Conservation (phyloP, 2,113 vertebrate species). For the Hassar affinis region DNA sequence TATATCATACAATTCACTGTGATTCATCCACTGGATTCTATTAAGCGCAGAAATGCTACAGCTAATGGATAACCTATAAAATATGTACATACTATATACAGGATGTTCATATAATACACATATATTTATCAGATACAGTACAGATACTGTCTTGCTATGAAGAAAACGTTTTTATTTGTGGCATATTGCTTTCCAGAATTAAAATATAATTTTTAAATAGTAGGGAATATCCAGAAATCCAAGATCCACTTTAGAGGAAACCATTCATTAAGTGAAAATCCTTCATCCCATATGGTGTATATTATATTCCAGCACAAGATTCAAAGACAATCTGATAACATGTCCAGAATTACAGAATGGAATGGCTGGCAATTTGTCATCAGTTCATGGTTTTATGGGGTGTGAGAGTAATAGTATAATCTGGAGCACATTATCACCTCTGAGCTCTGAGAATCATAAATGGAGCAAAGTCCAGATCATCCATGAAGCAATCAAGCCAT, state of each 20-base stretch:
- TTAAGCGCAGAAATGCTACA: not conserved
- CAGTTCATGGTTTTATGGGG: slow-evolving; percentile 37
- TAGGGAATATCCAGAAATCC: not conserved
- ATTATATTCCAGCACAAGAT: slow-evolving; percentile 23
- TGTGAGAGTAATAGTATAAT: slow-evolving; percentile 41
- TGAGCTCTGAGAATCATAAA: slow-evolving; percentile 19
- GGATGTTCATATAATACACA: not conserved
- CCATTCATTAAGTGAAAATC: not conserved
- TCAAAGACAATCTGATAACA: slow-evolving; percentile 24
- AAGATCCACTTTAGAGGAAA: not conserved
- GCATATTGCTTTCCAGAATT: not conserved
- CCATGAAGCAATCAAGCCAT: slow-evolving; percentile 26
- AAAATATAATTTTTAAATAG: not conserved
- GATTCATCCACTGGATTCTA: not conserved
- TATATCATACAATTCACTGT: not conserved
- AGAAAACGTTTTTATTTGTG: not conserved
- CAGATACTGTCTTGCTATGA: not conserved
- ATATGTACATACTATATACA: not conserved
- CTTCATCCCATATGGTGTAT: not conserved
- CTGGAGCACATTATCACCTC: slow-evolving; percentile 47
- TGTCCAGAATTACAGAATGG: slow-evolving; percentile 42
- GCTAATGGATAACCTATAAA: not conserved
- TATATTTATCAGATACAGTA: not conserved
- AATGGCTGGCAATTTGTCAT: slow-evolving; percentile 40
- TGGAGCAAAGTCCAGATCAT: slow-evolving; percentile 32